Base-by-base conservation (phyloP, 2,888 invertebrate genomes). In the Ganaspis brasiliensis region DNA sequence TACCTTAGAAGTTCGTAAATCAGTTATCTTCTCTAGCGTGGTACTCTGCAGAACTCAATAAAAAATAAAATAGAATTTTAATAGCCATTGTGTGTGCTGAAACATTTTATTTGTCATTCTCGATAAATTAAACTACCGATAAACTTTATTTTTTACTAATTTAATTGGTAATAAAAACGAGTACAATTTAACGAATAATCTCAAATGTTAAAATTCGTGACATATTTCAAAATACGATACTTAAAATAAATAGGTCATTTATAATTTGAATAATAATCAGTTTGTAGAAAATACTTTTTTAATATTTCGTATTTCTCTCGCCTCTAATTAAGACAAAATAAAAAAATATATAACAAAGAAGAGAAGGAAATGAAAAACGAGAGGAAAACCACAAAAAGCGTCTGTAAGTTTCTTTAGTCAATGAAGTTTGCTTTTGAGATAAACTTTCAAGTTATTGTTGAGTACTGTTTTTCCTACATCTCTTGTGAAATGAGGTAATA, bases 1-100 rank as follows among this genome's bases (percentile, higher is more conserved):
- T 61, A 37, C 16, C 19, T 31, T 35, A 35, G 12, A 61, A 61
- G 35, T 61, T 61, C 35, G 61, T 61, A 61, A 61, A 61, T 61
- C 61, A 61, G 37, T 37, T 61, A 19, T 61, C 61, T 61, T 14
- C 61, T 19, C 31, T 16, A 37, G 35, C 16, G 35, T 37, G 31
- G 31, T 31, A 31, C 16, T 35, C 10, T 26, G 24, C 19, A 49
- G 19, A 16, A 26, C 12, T 59, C 37, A 21, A 10, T 8, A 16
- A 56, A 56, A 57, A 72, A 56, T 35, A 57, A 4, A 31, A 31
- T 31, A 6, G 31, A 31, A n/a, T n/a, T n/a, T n/a, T n/a, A n/a
- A n/a, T n/a, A n/a, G 31, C 31, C 31, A 31, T 31, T 31, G 31
- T 31, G 31, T 31, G 31, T 31, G 31, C 6, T 31, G 31, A 31